Evolutionary conservation across 2,888 invertebrate species (phyloP).

Genomic region (Chrysolina haemoptera): DNA sequence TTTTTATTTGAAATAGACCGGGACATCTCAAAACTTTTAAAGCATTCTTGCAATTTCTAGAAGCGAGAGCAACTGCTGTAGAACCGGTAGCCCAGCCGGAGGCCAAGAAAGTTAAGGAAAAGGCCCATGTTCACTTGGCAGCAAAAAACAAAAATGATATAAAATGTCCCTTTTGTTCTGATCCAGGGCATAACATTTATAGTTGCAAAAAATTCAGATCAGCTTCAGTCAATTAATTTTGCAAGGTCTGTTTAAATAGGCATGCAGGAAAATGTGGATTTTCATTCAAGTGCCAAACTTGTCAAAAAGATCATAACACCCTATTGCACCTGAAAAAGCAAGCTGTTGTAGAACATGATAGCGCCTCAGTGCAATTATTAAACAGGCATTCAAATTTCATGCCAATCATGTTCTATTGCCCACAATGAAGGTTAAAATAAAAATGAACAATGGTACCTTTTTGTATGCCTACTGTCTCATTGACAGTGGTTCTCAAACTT

Average conservation of each 20-base stretch:
- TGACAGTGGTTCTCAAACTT: slow-evolving; percentile 29
- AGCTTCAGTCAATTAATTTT: slow-evolving; percentile 4
- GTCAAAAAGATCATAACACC: slow-evolving; percentile 1
- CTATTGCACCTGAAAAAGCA: slow-evolving; percentile 3
- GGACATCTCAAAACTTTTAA: slow-evolving; percentile 13
- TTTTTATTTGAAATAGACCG: no score
- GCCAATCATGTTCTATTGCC: not conserved
- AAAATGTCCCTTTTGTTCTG: slow-evolving; percentile 22
- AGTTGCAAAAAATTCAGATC: slow-evolving; percentile 33
- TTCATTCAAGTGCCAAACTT: slow-evolving; percentile 23
- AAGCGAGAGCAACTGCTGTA: no score
- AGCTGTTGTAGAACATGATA: not conserved
- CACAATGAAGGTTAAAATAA: slow-evolving; percentile 9
- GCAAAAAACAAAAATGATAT: slow-evolving; percentile 10
- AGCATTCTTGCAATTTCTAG: no score
- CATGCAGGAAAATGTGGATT: not conserved
- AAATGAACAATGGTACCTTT: slow-evolving; percentile 3
- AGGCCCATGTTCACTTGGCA: slow-evolving; percentile 24
- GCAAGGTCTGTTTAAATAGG: slow-evolving; percentile 4
- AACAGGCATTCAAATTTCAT: not conserved
- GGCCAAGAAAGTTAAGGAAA: not conserved
- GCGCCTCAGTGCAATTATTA: not conserved
- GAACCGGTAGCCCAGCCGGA: slow-evolving; percentile 10
- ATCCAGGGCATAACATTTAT: slow-evolving; percentile 34
- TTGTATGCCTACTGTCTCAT: slow-evolving; percentile 19